Evolutionary conservation across 1,140 invertebrate genomes (phyloP), one percentile per base, ranked within the genome.

Genomic region (Euborellia annulipes): DNA sequence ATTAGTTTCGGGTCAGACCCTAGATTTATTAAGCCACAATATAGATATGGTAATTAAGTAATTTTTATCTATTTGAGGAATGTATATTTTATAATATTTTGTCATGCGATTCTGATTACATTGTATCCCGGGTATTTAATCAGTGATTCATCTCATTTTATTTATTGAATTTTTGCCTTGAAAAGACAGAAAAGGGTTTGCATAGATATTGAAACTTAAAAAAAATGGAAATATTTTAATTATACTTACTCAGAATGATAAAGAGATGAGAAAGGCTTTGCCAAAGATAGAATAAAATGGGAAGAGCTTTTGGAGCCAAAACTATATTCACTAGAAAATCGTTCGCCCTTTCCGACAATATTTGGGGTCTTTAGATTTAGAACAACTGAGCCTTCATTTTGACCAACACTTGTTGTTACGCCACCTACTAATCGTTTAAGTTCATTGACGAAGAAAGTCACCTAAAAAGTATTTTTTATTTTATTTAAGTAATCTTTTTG

Each of bases 361-460:
- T 92, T 94, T 0, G 86, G 85, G 43, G 81, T 63, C 54, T 70
- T 70, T 9, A 78, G 59, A 27, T 78, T 75, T 16, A 87, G 63
- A 9, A 79, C 67, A 23, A 92, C 52, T 20, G 82, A 80, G 7
- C 82, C 85, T 60, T 90, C 85, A 62, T 91, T 91, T 52, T 86
- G 84, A 20, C 83, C 85, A 44, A 90, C 76, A 48, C 79, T 71
- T 0, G 85, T 88, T 51, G 77, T 84, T 30, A 90, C 68, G n/a
- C 79, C 79, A 9, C 86, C 87, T 36, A 75, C 73, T 20, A 89
- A 55, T 21, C 82, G 60, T 39, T 76, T 75, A 42, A 78, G 55
- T 65, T 92, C 89, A 46, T 71, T 67, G 13, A 92, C 84, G 49
- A 75, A 70, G 60, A 88, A 91, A 13, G 81, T 86, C 4, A 93